Base-by-base conservation (phyloP, 2,113 vertebrate species). In the Eupsittula cactorum region DNA sequence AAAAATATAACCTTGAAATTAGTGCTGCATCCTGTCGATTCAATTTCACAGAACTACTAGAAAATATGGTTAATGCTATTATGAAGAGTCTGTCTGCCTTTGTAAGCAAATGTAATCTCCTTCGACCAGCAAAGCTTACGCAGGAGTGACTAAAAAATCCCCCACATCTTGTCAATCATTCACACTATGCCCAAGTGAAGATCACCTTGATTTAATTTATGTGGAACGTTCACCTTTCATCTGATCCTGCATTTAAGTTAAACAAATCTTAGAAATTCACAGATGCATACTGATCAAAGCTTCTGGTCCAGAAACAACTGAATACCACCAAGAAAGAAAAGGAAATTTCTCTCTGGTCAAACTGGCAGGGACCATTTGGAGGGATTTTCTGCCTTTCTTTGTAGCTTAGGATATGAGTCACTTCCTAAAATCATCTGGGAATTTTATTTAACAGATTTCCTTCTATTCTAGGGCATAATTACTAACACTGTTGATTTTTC, bases 31-130 rank as follows among this genome's bases (percentile, higher is more conserved):
- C 39, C 27, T 57, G 12, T 6, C 19, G 70, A 52, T 92, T 92
- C 53, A 10, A 19, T 59, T 74, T 83, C 82, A 86, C 47, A 67
- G 63, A 82, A 86, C 46, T 77, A 85, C 82, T 29, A 80, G 29
- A 18, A 39, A 71, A 93, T 64, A 83, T 18, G 39, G 68, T 65
- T 94, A 96, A 94, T 86, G 60, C 88, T 90, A 71, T 86, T 88
- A 93, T 35, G 29, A 85, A 70, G 67, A 94, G n/a, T 55, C 70
- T 71, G 85, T 60, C 75, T 96, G 92, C 50, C 90, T 94, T 92
- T 37, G 9, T 68, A 63, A 90, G 82, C 79, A 96, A 70, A 83
- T 33, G 39, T 67, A 91, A 96, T 88, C 85, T 59, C 87, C 59
- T 92, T 75, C 75, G 50, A 50, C 20, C 37, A 39, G 67, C 39